phyloP scores from a whole-genome alignment of 2,797 vertebrate species.

The Gastrophryne carolinensis region DNA sequence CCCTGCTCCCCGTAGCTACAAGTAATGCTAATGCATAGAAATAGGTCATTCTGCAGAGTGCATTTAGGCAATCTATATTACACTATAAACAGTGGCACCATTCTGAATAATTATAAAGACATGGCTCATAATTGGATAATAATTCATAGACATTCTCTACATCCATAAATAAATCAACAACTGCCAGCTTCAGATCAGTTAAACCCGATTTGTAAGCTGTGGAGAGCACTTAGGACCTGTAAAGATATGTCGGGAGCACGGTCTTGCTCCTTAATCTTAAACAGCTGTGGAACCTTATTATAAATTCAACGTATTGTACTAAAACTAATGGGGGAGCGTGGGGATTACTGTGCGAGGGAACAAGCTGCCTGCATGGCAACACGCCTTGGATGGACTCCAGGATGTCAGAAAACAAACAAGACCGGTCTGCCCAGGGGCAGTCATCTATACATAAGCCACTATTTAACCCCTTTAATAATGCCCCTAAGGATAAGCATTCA shows the following conservation, averaged over 20 bases:
- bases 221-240: slow-evolving; percentile 20
- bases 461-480: neutral
- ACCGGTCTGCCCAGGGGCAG: neutral
- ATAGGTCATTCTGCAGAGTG: slow-evolving; percentile 47
- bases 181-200: slow-evolving; percentile 12
- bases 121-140: slow-evolving; percentile 31
- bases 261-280: slow-evolving; percentile 25
- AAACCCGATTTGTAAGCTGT: neutral
- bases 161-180: slow-evolving; percentile 39
- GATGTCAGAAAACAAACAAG: slow-evolving; percentile 32
- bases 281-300: slow-evolving; percentile 35
- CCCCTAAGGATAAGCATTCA: neutral
- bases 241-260: slow-evolving; percentile 17
- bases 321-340: slow-evolving; percentile 35
- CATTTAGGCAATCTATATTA: slow-evolving; percentile 40
- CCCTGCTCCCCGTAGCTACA: neutral
- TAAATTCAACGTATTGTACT: slow-evolving; percentile 43
- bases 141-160: slow-evolving; percentile 39
- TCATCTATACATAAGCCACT: neutral
- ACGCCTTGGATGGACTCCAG: slow-evolving; percentile 38
- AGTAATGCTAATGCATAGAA: slow-evolving; percentile 41
- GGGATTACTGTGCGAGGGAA: slow-evolving; percentile 38
- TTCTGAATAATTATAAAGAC: slow-evolving; percentile 35
- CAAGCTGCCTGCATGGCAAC: slow-evolving; percentile 33
- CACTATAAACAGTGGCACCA: slow-evolving; percentile 10